Evolutionary conservation across 2,888 invertebrate species (phyloP).

Genomic region (Cenopis cana): DNA sequence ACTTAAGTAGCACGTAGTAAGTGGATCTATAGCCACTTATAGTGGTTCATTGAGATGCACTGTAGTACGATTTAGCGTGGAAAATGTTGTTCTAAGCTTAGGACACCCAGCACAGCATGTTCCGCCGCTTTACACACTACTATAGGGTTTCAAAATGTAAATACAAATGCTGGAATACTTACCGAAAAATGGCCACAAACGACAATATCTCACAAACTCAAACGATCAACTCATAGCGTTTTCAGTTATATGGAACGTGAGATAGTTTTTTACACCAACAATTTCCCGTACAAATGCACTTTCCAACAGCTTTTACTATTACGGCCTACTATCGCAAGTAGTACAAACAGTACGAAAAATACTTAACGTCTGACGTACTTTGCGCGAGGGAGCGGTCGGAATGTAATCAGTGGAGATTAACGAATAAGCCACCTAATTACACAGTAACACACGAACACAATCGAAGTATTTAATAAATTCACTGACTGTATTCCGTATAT

Average conservation of each 20-base stretch:
- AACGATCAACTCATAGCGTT: constrained; percentile 67
- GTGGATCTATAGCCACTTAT: constrained; percentile 32
- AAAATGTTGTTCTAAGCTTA: constrained; percentile 16
- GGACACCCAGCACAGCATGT: constrained; percentile 15
- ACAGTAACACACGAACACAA: constrained; percentile 60
- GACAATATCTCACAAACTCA: constrained; percentile 66
- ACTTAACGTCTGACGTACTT: constrained; percentile 79
- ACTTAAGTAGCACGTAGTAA: constrained; percentile 37
- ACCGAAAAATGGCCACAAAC: constrained; percentile 82
- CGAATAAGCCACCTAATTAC: constrained; percentile 54
- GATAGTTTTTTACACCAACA: constrained; percentile 77
- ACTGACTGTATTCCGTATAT: constrained; percentile 68
- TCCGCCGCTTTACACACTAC: constrained; percentile 59
- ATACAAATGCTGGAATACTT: constrained; percentile 69
- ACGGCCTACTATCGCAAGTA: constrained; percentile 77
- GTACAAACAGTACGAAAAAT: constrained; percentile 83
- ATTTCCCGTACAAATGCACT: constrained; percentile 79
- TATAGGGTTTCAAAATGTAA: constrained; percentile 65
- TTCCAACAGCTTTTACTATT: constrained; percentile 84
- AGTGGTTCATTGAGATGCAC: constrained; percentile 35
- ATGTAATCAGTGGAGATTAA: constrained; percentile 67
- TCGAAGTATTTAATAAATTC: constrained; percentile 65
- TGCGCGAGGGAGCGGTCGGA: constrained; percentile 82
- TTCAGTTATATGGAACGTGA: constrained; percentile 70
- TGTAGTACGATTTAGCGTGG: constrained; percentile 20